Percentiles rank a stretch among this genome's conserved stretches.
phyloP scores from a whole-genome alignment of 2,113 vertebrate genomes.

The Macroglossus sobrinus region DNA sequence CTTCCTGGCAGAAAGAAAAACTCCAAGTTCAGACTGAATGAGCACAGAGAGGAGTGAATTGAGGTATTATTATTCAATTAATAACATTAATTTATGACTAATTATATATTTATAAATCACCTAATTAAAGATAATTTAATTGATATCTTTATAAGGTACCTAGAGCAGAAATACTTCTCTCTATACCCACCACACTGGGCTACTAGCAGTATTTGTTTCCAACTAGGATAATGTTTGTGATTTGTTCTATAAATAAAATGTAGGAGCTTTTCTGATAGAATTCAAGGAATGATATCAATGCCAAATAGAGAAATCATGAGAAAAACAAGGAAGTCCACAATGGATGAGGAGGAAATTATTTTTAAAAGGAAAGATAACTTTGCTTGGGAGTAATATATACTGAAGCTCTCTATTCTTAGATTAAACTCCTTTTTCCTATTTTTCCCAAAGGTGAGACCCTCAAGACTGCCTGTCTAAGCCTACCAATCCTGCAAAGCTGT shows the following conservation, averaged over 20 bases:
- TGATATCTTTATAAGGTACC: neutral
- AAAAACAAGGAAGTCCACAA: neutral
- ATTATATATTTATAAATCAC: neutral
- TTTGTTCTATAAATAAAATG: neutral
- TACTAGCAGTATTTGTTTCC: neutral
- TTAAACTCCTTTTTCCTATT: neutral
- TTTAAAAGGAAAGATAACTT: neutral
- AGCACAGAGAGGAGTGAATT: neutral
- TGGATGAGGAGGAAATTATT: neutral
- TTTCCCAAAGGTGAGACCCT: neutral
- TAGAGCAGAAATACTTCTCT: neutral
- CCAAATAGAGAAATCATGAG: neutral
- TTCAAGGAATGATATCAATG: neutral
- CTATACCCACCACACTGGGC: neutral
- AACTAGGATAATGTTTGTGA: neutral
- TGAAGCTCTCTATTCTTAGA: neutral
- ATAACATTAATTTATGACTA: neutral
- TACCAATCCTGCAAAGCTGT: neutral
- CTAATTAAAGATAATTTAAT: neutral
- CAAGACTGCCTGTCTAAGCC: neutral
- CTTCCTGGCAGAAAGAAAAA: neutral
- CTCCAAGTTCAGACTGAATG: neutral
- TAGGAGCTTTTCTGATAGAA: neutral
- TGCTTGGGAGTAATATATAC: neutral
- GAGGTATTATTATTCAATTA: neutral